phyloP scores from a whole-genome alignment of 2,113 vertebrate genomes.

The Craseonycteris thonglongyai region DNA sequence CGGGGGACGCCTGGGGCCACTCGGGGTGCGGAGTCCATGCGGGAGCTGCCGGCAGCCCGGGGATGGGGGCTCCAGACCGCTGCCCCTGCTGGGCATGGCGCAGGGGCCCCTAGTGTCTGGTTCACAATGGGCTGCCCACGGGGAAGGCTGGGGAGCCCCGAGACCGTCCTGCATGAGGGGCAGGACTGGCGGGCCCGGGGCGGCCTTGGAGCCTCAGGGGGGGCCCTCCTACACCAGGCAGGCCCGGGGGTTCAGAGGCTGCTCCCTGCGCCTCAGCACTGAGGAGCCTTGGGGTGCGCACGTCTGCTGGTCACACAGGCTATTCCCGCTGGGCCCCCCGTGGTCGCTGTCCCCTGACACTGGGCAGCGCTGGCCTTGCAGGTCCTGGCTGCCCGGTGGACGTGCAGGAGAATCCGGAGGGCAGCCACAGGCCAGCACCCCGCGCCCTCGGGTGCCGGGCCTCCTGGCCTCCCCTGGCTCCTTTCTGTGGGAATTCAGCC shows the following conservation, averaged over 20 bases:
- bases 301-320: neutral
- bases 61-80: fast-evolving
- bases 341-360: fast-evolving
- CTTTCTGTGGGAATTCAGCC: neutral
- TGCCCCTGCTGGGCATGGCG: fast-evolving
- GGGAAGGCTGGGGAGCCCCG: neutral
- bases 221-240: too few relatives aligned
- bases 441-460: fast-evolving
- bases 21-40: fast-evolving
- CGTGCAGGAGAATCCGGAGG: fast-evolving
- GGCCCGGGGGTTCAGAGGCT: too few relatives aligned
- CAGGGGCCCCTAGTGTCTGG: too few relatives aligned
- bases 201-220: neutral
- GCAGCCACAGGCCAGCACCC: fast-evolving
- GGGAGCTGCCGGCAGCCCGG: fast-evolving
- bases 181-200: too few relatives aligned
- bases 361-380: too few relatives aligned
- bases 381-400: fast-evolving
- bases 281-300: too few relatives aligned
- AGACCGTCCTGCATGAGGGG: neutral
- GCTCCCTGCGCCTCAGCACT: neutral
- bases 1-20: too few relatives aligned
- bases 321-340: neutral
- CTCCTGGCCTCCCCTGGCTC: fast-evolving
- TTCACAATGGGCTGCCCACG: too few relatives aligned